phyloP scores from a whole-genome alignment of 2,797 vertebrate genomes.

The Typhlichthys subterraneus region DNA sequence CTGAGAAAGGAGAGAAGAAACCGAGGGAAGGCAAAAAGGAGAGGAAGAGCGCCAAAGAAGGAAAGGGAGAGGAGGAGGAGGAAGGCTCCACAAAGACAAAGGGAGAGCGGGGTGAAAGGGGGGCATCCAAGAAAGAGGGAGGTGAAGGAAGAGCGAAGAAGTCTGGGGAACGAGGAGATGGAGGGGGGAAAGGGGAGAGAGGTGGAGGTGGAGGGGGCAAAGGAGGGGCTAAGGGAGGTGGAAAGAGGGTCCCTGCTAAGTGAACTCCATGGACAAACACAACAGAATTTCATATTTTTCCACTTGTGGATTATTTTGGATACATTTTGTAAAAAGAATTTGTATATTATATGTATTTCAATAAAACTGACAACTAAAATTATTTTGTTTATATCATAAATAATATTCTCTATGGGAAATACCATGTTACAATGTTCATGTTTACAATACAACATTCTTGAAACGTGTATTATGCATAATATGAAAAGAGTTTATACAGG shows the following conservation, averaged over 20 bases:
- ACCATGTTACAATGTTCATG: background rate
- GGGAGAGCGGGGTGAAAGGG: slow-evolving; percentile 58
- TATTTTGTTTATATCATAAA: background rate
- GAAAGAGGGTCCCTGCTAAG: slow-evolving; percentile 66
- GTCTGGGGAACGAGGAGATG: slow-evolving; percentile 34
- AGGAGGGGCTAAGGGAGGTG: slow-evolving; percentile 68
- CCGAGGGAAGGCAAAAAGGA: slow-evolving; percentile 64
- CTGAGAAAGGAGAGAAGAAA: slow-evolving; percentile 75
- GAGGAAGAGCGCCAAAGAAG: slow-evolving; percentile 33
- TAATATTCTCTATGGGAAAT: background rate
- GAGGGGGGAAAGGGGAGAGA: slow-evolving; percentile 47
- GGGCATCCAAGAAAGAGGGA: slow-evolving; percentile 48
- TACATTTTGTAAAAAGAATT: slow-evolving; percentile 45
- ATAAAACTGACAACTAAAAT: slow-evolving; percentile 21
- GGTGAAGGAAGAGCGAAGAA: slow-evolving; percentile 61
- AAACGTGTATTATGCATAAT: background rate
- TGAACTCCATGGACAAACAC: slow-evolving; percentile 56
- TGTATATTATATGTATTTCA: slow-evolving; percentile 44
- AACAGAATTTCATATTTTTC: slow-evolving; percentile 36
- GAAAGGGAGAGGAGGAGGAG: slow-evolving; percentile 42
- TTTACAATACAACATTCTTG: background rate
- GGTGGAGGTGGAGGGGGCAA: slow-evolving; percentile 39
- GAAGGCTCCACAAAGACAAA: slow-evolving; percentile 51
- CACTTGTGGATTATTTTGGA: slow-evolving; percentile 10
- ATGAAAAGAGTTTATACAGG: slow-evolving; percentile 23